Evolutionary conservation across 2,797 vertebrate species (phyloP).

Genomic region (Macropus fuliginosus): DNA sequence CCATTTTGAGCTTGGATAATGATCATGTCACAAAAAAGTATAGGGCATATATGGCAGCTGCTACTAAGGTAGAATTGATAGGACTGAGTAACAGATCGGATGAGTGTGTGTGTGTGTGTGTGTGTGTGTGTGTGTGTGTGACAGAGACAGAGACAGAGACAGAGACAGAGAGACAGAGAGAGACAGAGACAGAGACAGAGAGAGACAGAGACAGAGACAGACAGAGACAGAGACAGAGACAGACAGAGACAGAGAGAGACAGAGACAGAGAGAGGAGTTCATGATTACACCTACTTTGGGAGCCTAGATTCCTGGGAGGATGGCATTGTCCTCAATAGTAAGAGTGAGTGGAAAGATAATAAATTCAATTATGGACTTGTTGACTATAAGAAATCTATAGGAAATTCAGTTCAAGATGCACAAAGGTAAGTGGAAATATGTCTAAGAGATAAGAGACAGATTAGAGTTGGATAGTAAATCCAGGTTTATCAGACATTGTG

Average conservation of each 20-base stretch:
- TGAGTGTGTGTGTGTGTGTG: too few relatives aligned
- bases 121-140: too few relatives aligned
- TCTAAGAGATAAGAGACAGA: neutral
- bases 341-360: neutral
- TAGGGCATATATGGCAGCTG: neutral
- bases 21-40: neutral
- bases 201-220: too few relatives aligned
- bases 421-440: neutral
- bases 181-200: neutral
- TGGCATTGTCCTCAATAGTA: neutral
- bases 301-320: neutral
- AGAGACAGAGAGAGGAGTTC: neutral
- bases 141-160: too few relatives aligned
- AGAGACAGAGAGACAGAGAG: too few relatives aligned
- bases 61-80: neutral
- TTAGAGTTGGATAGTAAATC: neutral
- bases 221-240: too few relatives aligned
- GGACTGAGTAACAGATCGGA: neutral
- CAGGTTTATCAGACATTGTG: neutral
- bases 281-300: neutral
- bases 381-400: neutral
- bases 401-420: neutral
- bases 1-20: neutral
- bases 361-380: neutral
- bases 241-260: too few relatives aligned